phyloP scores from a whole-genome alignment of 2,797 vertebrate genomes.

The Mallotus villosus region DNA sequence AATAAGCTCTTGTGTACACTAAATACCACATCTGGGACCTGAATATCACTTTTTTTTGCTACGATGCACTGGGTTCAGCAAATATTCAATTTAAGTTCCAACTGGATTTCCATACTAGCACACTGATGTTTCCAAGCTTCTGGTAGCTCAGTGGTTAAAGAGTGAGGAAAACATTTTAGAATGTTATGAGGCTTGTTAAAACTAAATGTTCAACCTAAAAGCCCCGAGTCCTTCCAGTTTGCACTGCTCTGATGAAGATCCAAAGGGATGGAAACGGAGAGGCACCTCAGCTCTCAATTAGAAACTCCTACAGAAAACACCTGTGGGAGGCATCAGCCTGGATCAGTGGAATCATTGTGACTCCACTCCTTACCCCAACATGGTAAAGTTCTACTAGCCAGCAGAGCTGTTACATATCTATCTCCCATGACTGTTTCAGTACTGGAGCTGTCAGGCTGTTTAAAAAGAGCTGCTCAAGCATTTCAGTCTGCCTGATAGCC shows the following conservation, averaged over 20 bases:
- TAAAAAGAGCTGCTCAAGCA: neutral
- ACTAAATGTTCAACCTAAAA: neutral
- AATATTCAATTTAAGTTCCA: neutral
- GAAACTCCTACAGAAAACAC: neutral
- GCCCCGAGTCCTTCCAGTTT: neutral
- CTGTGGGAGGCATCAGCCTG: neutral
- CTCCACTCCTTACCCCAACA: neutral
- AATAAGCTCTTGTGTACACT: slow-evolving; percentile 13
- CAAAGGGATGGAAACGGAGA: neutral
- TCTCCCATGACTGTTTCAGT: neutral
- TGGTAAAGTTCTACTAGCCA: neutral
- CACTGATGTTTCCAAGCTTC: no score
- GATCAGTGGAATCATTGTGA: neutral
- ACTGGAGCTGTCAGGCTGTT: neutral
- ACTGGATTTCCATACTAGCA: neutral
- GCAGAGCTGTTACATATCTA: slow-evolving; percentile 13
- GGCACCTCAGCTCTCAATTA: slow-evolving; percentile 3
- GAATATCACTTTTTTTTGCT: neutral
- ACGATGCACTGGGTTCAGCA: neutral
- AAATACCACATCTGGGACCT: neutral
- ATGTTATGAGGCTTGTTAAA: neutral
- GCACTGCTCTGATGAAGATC: neutral
- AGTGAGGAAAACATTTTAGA: neutral
- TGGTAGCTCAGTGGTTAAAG: neutral
- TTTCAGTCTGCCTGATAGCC: neutral